These are phyloP conservation scores for Limnephilus lunatus DNA, from an alignment of 2,888 invertebrate genomes.

Conservation along the genomic window DNA sequence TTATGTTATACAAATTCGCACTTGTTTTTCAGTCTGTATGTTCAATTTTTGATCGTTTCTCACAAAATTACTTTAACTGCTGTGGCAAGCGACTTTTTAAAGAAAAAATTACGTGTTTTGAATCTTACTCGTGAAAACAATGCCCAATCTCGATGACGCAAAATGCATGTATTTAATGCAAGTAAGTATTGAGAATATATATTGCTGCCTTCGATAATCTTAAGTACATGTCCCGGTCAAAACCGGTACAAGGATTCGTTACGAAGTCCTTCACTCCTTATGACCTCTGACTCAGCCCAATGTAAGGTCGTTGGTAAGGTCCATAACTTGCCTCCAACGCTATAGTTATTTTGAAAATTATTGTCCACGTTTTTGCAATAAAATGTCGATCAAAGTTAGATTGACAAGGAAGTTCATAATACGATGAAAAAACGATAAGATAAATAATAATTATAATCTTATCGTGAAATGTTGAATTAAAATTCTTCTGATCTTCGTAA, in stretches of 20 bases:
- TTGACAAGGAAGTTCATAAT: background rate
- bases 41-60: background rate
- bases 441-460: background rate
- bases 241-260: background rate
- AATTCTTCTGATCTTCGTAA: background rate
- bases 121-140: background rate
- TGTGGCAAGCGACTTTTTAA: background rate
- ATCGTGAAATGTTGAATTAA: background rate
- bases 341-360: background rate
- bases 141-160: background rate
- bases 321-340: background rate
- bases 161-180: background rate
- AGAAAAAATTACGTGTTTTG: background rate
- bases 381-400: background rate
- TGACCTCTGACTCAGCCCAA: background rate
- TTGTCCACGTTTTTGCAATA: background rate
- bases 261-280: background rate
- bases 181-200: background rate
- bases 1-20: background rate
- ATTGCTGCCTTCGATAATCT: background rate
- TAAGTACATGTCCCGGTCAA: background rate
- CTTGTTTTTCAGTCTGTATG: background rate
- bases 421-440: background rate
- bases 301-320: background rate
- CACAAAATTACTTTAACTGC: background rate